Conservation (phyloP, 2,888 invertebrate genomes). For the Diarsia brunnea region DNA sequence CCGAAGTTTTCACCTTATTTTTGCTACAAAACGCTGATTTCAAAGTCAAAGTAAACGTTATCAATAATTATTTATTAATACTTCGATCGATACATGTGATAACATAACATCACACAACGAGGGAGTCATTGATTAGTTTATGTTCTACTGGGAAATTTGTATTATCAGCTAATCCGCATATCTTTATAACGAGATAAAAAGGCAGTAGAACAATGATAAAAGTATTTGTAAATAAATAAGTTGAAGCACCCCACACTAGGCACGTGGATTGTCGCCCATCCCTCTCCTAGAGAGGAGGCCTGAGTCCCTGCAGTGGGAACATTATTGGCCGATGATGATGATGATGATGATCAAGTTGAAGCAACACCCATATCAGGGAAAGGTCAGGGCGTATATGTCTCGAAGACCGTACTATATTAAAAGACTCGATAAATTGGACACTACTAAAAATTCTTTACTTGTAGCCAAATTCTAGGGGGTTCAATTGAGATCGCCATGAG, state of each 20-base stretch:
- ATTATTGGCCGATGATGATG: too few species aligned
- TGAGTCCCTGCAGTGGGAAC: too few species aligned
- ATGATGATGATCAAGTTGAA: too few species aligned
- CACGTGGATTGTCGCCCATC: too few species aligned
- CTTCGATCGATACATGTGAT: slow-evolving; percentile 12
- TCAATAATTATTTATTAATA: slow-evolving; percentile 4
- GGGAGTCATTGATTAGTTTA: slow-evolving; percentile 15
- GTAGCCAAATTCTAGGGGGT: neutral
- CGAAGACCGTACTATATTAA: neutral
- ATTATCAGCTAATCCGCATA: slow-evolving; percentile 19
- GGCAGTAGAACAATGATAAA: neutral
- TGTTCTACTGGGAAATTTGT: slow-evolving; percentile 15
- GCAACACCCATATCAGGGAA: neutral
- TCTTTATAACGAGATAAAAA: slow-evolving; percentile 4
- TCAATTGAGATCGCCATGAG: neutral
- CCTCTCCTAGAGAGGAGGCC: too few species aligned
- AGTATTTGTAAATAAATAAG: slow-evolving; percentile 9
- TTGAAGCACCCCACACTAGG: too few species aligned
- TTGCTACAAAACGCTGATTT: neutral
- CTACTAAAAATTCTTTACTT: neutral
- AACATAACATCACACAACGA: slow-evolving; percentile 8
- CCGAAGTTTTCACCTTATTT: neutral
- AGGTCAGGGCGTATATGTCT: neutral
- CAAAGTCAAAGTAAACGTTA: slow-evolving; percentile 24
- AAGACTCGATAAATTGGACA: neutral